Conservation (phyloP, 2,113 vertebrate genomes). For the Cyprinodon brontotheroides region DNA sequence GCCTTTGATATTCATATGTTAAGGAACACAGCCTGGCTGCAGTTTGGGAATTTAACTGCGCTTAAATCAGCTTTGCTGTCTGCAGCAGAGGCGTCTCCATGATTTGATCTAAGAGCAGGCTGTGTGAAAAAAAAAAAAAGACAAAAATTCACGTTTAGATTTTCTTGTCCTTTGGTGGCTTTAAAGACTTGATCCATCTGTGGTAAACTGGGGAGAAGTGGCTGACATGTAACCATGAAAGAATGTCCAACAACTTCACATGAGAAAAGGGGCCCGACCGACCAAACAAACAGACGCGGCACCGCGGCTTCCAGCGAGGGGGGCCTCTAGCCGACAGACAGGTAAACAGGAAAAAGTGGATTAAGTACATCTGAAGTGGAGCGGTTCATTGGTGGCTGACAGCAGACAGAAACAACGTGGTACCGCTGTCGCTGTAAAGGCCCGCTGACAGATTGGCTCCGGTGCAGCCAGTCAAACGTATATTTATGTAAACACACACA, state of each 20-base stretch:
- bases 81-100: slow-evolving; percentile 12
- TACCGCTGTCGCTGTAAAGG: slow-evolving; percentile 9
- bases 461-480: slow-evolving; percentile 41
- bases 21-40: background rate
- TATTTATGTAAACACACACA: slow-evolving; percentile 47
- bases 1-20: slow-evolving; percentile 38
- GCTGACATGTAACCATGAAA: slow-evolving; percentile 35
- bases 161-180: slow-evolving; percentile 26
- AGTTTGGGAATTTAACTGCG: slow-evolving; percentile 15
- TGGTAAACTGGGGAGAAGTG: slow-evolving; percentile 11
- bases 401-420: slow-evolving; percentile 8
- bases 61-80: slow-evolving; percentile 21
- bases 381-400: slow-evolving; percentile 34
- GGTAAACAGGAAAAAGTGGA: slow-evolving; percentile 78
- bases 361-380: slow-evolving; percentile 54
- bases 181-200: slow-evolving; percentile 18
- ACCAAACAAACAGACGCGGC: slow-evolving; percentile 60
- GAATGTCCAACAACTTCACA: slow-evolving; percentile 27
- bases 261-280: slow-evolving; percentile 32
- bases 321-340: slow-evolving; percentile 49
- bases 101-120: slow-evolving; percentile 42
- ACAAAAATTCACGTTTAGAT: slow-evolving; percentile 15
- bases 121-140: background rate
- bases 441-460: slow-evolving; percentile 67
- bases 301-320: slow-evolving; percentile 37